Evolutionary conservation across 1,140 invertebrate genomes (phyloP).

Genomic region (Ericerus pela): DNA sequence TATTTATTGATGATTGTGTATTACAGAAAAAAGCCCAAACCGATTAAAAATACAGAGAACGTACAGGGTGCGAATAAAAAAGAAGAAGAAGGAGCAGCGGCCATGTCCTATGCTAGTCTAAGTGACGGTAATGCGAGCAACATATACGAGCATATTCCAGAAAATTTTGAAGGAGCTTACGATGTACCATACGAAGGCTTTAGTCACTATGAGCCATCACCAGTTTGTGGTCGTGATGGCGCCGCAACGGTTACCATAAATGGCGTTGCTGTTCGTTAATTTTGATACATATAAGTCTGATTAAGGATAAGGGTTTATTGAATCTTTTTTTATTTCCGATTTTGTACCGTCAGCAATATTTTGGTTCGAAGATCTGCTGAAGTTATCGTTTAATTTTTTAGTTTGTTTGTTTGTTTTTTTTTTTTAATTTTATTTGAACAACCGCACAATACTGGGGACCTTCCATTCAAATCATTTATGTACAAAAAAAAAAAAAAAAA

Average conservation of each 20-base stretch:
- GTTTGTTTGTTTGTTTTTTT: too few species aligned
- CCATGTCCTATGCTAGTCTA: constrained; percentile 68
- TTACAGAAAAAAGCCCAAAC: constrained; percentile 56
- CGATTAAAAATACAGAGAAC: constrained; percentile 75
- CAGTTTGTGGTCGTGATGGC: constrained; percentile 34
- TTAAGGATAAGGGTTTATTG: too few species aligned
- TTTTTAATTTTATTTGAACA: too few species aligned
- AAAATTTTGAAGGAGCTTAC: constrained; percentile 46
- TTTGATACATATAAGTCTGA: too few species aligned
- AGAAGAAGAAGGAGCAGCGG: constrained; percentile 66
- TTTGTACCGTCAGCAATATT: too few species aligned
- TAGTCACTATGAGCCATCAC: constrained; percentile 53
- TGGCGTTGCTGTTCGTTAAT: constrained; percentile 49
- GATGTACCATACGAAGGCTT: constrained; percentile 49
- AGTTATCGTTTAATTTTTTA: too few species aligned
- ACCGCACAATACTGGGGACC: too few species aligned
- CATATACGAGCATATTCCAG: constrained; percentile 56
- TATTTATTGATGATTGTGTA: constrained; percentile 22
- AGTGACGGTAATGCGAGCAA: constrained; percentile 42
- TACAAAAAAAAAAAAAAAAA: too few species aligned
- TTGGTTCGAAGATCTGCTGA: too few species aligned
- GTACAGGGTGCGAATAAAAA: constrained; percentile 67
- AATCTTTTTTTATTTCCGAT: too few species aligned
- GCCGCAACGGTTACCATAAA: constrained; percentile 52
- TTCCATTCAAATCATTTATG: too few species aligned